phyloP scores from a whole-genome alignment of 2,797 vertebrate species.

The Cephalopachus bancanus region DNA sequence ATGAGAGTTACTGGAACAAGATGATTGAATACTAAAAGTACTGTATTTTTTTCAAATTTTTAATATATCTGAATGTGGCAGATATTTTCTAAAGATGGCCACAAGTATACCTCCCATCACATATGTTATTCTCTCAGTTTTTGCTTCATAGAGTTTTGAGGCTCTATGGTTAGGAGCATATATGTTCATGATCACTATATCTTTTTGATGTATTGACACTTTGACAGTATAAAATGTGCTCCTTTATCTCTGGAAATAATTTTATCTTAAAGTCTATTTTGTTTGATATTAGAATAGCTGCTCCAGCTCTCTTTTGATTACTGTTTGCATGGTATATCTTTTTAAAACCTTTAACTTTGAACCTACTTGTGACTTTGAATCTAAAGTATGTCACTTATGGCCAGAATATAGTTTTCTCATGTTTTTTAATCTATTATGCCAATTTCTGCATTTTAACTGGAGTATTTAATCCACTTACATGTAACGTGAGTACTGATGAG shows the following conservation, averaged over 20 bases:
- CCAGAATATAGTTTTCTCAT: background rate
- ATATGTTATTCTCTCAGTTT: background rate
- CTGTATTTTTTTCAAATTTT: background rate
- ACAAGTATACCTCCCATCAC: background rate
- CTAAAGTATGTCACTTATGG: background rate
- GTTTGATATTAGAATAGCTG: background rate
- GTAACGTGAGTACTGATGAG: background rate
- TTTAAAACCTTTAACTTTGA: background rate
- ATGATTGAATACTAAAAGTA: background rate
- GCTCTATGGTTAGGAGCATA: background rate
- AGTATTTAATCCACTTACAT: background rate
- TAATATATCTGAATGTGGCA: background rate
- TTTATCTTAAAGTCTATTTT: background rate
- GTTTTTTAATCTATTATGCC: background rate
- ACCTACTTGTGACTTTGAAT: slow-evolving; percentile 6
- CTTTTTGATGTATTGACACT: background rate
- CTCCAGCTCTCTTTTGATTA: background rate
- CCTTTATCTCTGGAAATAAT: background rate
- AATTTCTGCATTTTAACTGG: background rate
- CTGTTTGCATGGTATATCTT: background rate
- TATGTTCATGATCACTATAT: background rate
- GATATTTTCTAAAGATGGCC: slow-evolving; percentile 21
- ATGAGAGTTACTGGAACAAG: background rate
- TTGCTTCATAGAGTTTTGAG: background rate
- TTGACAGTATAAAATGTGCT: background rate